Evolutionary conservation across 2,113 vertebrate genomes (phyloP).

Genomic region (Lutjanus erythropterus): DNA sequence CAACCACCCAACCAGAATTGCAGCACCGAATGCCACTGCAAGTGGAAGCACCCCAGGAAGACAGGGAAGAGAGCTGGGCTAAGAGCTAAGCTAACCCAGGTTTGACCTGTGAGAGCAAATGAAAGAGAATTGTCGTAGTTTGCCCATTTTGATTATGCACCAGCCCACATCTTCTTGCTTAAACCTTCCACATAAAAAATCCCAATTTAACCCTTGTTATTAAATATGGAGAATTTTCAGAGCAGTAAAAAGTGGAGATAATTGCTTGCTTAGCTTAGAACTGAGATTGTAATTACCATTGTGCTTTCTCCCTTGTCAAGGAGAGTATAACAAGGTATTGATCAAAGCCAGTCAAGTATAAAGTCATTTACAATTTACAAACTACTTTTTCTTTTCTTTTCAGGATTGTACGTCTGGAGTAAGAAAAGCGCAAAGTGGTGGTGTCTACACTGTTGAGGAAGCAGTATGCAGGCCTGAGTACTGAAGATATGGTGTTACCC

Average conservation of each 20-base stretch:
- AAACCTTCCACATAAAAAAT: too few species aligned
- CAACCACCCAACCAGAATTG: too few species aligned
- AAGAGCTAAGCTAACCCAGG: too few species aligned
- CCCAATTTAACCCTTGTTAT: too few species aligned
- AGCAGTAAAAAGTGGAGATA: not conserved
- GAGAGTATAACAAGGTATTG: not conserved
- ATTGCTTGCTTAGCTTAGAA: not conserved
- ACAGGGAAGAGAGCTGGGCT: too few species aligned
- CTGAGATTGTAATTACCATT: constrained; percentile 12
- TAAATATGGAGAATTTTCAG: not conserved
- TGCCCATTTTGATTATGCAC: too few species aligned
- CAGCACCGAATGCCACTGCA: too few species aligned
- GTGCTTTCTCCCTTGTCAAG: not conserved
- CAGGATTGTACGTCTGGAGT: constrained; percentile 32
- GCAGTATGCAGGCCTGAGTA: constrained; percentile 55
- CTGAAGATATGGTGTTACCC: constrained; percentile 41
- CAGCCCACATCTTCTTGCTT: too few species aligned
- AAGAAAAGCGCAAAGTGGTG: constrained; percentile 12
- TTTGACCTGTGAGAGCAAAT: too few species aligned
- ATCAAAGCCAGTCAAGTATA: constrained; percentile 14
- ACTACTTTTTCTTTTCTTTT: constrained; percentile 48
- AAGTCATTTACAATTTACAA: constrained; percentile 18
- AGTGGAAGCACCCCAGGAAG: too few species aligned
- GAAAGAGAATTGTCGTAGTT: too few species aligned
- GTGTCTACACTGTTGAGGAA: not conserved